These are phyloP conservation scores for Zhuqinia jingwanae DNA, from an alignment of 2,888 invertebrate genomes.

Conservation along the genomic window DNA sequence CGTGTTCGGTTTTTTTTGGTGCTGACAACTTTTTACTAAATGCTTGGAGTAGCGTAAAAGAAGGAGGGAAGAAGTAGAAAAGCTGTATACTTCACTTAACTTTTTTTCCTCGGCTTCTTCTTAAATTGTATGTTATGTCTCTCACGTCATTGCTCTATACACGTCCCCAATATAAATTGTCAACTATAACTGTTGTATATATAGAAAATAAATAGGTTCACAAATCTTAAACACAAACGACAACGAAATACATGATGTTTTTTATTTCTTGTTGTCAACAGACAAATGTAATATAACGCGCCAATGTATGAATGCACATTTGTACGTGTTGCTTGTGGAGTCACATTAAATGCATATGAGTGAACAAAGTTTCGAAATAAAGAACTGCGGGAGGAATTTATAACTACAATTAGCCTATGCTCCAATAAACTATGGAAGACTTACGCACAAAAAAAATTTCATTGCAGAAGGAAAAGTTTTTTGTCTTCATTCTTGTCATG, in stretches of 20 bases:
- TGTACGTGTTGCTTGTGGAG: constrained; percentile 12
- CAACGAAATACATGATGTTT: neutral
- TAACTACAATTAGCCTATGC: constrained; percentile 51
- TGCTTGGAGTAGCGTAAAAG: constrained; percentile 24
- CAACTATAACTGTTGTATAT: neutral
- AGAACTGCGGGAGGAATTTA: constrained; percentile 52
- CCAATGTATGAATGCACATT: no score
- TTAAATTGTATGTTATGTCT: neutral
- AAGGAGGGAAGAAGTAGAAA: neutral
- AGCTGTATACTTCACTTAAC: neutral
- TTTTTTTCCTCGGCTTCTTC: neutral
- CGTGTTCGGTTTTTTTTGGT: constrained; percentile 29
- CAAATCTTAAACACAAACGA: constrained; percentile 26
- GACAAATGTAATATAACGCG: no score
- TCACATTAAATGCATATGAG: neutral
- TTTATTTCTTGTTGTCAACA: neutral
- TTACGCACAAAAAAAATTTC: constrained; percentile 25
- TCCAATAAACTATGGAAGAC: constrained; percentile 36
- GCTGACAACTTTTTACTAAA: constrained; percentile 33
- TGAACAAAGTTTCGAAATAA: neutral
- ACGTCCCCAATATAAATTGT: neutral
- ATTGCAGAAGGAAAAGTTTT: constrained; percentile 41
- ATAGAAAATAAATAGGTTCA: constrained; percentile 15
- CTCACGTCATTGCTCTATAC: constrained; percentile 5
- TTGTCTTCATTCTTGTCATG: constrained; percentile 34